phyloP scores from a whole-genome alignment of 2,888 invertebrate genomes.

The Drosophila antonietae region DNA sequence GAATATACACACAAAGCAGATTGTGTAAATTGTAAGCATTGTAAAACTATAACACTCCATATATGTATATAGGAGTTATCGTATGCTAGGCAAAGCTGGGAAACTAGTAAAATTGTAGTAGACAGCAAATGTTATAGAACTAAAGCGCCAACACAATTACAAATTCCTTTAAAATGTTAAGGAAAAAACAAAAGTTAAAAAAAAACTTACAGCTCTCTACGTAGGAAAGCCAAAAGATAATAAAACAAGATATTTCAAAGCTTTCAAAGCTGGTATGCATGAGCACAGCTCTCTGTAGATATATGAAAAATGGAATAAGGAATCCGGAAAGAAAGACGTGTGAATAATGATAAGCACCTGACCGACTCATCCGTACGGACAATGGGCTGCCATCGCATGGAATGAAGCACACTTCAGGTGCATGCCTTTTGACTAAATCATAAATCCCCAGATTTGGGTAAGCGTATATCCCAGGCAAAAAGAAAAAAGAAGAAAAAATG shows the following conservation, averaged over 20 bases:
- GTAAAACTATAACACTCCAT: no score
- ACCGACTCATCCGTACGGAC: not conserved
- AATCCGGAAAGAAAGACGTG: not conserved
- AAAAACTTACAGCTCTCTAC: not conserved
- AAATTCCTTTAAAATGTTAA: not conserved
- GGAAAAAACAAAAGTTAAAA: not conserved
- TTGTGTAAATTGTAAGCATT: no score
- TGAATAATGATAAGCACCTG: constrained; percentile 4
- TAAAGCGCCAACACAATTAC: not conserved
- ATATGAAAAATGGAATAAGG: not conserved
- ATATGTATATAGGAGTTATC: no score
- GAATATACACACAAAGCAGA: not conserved
- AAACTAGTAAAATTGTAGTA: no score
- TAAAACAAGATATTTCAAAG: not conserved
- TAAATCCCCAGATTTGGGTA: constrained; percentile 11
- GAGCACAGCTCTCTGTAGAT: not conserved
- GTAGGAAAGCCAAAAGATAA: not conserved
- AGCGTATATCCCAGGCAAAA: constrained; percentile 28
- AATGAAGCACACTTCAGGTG: not conserved
- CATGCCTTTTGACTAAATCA: constrained; percentile 15
- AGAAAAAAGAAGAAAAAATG: not conserved
- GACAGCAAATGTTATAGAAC: not conserved
- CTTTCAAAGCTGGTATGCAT: not conserved
- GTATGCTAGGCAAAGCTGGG: no score
- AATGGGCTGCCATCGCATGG: not conserved